Conservation (phyloP, 2,113 vertebrate species). For the Passer domesticus region DNA sequence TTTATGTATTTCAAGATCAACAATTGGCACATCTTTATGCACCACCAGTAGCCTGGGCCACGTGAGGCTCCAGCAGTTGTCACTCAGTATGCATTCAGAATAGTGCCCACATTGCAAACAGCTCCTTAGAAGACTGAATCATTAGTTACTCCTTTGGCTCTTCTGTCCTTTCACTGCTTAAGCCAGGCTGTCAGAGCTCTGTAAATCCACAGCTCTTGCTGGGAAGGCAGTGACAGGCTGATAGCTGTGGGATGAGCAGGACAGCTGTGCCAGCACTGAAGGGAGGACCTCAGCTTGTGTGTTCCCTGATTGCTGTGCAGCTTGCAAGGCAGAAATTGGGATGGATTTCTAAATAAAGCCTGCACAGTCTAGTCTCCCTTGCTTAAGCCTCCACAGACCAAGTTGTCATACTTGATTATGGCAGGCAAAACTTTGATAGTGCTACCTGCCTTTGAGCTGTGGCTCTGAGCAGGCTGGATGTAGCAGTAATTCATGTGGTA, state of each 20-base stretch:
- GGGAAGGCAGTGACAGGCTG: neutral
- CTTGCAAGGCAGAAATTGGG: slow-evolving; percentile 25
- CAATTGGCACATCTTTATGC: neutral
- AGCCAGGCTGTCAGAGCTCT: neutral
- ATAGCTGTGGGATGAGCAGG: neutral
- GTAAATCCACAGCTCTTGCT: neutral
- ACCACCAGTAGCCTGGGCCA: neutral
- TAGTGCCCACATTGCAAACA: rapidly evolving
- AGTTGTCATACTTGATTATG: slow-evolving; percentile 1
- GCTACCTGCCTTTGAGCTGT: neutral
- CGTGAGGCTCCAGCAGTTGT: neutral
- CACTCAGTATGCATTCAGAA: neutral
- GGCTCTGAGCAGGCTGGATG: neutral
- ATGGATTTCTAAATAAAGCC: slow-evolving; percentile 46
- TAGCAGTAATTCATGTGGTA: neutral
- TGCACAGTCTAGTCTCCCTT: neutral
- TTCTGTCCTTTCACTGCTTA: neutral
- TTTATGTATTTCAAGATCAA: neutral
- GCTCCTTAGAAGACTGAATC: neutral
- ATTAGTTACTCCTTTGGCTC: neutral
- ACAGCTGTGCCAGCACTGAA: neutral
- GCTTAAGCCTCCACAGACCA: slow-evolving; percentile 20
- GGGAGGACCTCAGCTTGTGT: neutral
- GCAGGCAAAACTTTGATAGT: neutral
- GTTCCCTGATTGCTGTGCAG: neutral